A percentile compares a stretch with the other conserved stretches of the same genome.
Conservation (phyloP, 2,113 vertebrate species). For the Tupaia chinensis region DNA sequence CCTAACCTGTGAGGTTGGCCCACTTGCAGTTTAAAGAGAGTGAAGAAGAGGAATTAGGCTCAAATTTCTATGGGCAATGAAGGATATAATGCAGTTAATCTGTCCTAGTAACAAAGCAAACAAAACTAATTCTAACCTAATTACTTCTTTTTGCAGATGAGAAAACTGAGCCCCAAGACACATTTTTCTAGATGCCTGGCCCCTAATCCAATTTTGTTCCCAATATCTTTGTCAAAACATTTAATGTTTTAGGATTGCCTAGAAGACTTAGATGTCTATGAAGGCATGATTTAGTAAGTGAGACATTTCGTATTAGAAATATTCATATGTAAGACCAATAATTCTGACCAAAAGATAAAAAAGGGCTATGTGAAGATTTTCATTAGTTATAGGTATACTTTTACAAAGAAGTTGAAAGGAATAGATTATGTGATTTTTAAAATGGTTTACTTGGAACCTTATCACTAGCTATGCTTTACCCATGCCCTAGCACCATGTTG, state of each 20-base stretch:
- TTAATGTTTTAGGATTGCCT: neutral
- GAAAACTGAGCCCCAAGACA: neutral
- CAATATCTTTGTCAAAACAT: neutral
- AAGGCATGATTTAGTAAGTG: neutral
- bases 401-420: neutral
- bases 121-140: neutral
- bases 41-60: neutral
- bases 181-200: neutral
- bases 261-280: neutral
- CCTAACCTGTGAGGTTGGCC: too few species aligned
- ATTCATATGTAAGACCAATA: neutral
- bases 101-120: neutral
- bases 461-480: neutral
- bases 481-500: neutral
- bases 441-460: constrained; percentile 5
- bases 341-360: neutral
- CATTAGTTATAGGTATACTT: neutral
- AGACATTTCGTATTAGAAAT: constrained; percentile 11
- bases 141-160: neutral
- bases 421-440: neutral
- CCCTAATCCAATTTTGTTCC: neutral
- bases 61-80: neutral
- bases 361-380: neutral
- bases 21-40: constrained; percentile 3
- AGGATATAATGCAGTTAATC: neutral